Conservation (phyloP, 2,797 vertebrate genomes). For the Zalophus californianus region DNA sequence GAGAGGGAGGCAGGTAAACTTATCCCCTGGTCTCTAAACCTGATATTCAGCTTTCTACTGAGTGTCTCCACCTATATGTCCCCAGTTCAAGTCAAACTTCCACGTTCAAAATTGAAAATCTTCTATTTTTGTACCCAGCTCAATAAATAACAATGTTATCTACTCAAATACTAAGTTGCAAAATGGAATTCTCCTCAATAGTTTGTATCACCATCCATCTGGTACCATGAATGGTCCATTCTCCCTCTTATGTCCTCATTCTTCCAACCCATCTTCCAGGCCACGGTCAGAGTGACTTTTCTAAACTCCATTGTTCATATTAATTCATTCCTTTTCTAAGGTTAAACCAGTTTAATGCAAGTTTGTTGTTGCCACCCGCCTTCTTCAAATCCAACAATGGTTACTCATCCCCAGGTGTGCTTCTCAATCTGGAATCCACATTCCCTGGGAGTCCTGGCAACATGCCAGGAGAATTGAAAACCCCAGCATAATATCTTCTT, state of each 20-base stretch:
- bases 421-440: not conserved
- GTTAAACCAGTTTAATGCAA: not conserved
- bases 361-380: not conserved
- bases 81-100: not conserved
- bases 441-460: not conserved
- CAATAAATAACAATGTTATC: not conserved
- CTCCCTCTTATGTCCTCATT: not conserved
- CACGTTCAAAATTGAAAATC: conserved; percentile 11
- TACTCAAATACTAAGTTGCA: conserved; percentile 19
- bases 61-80: not conserved
- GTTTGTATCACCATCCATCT: not conserved
- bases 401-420: not conserved
- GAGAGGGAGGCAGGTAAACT: not conserved
- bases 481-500: not conserved
- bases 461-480: not conserved
- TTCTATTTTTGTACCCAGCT: not conserved
- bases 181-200: not conserved
- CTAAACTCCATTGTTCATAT: not conserved
- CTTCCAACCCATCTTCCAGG: not conserved
- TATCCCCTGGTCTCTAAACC: not conserved
- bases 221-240: not conserved
- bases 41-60: not conserved
- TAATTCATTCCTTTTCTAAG: not conserved
- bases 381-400: not conserved
- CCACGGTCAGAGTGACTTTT: not conserved